Base-by-base conservation (phyloP, 2,888 invertebrate species). In the Pantelozetes paolii region DNA sequence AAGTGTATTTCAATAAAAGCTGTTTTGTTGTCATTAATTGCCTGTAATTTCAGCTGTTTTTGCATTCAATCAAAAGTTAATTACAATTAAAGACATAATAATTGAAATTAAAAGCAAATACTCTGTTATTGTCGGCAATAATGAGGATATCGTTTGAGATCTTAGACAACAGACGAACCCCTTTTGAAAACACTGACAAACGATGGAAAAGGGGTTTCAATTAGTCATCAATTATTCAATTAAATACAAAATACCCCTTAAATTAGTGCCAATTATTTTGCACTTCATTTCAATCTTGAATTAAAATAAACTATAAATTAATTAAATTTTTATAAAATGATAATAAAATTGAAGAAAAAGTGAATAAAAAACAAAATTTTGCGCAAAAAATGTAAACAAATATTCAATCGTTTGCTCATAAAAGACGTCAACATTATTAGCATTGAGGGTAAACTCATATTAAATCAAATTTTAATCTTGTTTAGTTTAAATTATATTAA, bases 1-100 rank as follows among this genome's bases (percentile, higher is more conserved):
- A 67, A 40, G 8, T 45, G 18, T 30, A 73, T 45, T 69, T 73
- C 73, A 45, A 64, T 23, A 23, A 67, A 73, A 20, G 67, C 28
- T 1, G 73, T 64, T 23, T 69, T 64, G 5, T 6, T 18, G 2
- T 26, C 42, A 48, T 73, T 73, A 13, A 73, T 13, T 40, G 67
- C 26, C 23, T 73, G 64, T 5, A 73, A 23, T 45, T 18, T 69
- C 59, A 54, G 20, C 71, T 54, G 40, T 13, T 40, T 72, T 67
- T 2, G 28, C 9, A 23, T 6, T 20, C 69, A 71, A 50, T 20
- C 50, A 32, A 32, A 23, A 23, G 2, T 54, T n/a, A 71, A 26
- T 57, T 26, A 23, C 23, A 67, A 28, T 40, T 67, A 67, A 8
- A 36, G 6, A 11, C 13, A 36, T 30, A 18, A 59, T 64, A 64